Evolutionary conservation across 92 coral and sea anemone genomes (phyloP).

Genomic region (Galaxea fascicularis): DNA sequence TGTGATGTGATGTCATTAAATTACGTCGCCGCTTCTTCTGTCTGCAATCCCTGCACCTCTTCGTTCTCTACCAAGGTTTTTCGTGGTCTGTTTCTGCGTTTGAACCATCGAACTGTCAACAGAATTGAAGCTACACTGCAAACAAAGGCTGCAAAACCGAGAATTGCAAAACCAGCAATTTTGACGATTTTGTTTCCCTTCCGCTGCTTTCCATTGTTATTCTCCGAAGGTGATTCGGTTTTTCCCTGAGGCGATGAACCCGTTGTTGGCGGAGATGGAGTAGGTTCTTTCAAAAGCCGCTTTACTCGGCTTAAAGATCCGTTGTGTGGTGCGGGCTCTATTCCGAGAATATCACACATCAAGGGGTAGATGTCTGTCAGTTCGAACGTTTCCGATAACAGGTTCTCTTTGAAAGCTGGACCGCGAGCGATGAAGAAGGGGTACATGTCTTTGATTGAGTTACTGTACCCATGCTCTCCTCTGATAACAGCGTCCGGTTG

Average conservation of each 20-base stretch:
- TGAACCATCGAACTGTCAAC: constrained; percentile 36
- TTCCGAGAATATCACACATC: constrained; percentile 78
- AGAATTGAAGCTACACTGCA: constrained; percentile 12
- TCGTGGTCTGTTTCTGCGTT: not conserved
- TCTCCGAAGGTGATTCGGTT: not conserved
- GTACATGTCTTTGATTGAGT: constrained; percentile 71
- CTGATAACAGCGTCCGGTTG: not conserved
- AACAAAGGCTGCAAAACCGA: constrained; percentile 36
- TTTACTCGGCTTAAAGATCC: constrained; percentile 75
- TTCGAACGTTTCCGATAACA: constrained; percentile 69
- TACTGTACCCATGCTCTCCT: constrained; percentile 77
- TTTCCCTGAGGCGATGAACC: not conserved
- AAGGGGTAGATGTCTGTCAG: constrained; percentile 83
- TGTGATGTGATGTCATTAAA: too few species aligned
- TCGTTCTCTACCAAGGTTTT: not conserved
- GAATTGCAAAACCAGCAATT: constrained; percentile 29
- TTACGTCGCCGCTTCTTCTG: not conserved
- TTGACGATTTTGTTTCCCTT: constrained; percentile 32
- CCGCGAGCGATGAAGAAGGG: constrained; percentile 94
- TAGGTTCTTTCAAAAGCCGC: constrained; percentile 44
- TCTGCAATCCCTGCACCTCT: constrained; percentile 3
- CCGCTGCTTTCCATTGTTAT: not conserved
- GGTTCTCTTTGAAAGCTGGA: constrained; percentile 85
- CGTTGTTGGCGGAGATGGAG: not conserved
- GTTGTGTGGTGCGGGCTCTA: constrained; percentile 84